Evolutionary conservation across 1,140 invertebrate genomes (phyloP), one percentile per base, ranked within the genome.

Genomic region (Pantala flavescens): DNA sequence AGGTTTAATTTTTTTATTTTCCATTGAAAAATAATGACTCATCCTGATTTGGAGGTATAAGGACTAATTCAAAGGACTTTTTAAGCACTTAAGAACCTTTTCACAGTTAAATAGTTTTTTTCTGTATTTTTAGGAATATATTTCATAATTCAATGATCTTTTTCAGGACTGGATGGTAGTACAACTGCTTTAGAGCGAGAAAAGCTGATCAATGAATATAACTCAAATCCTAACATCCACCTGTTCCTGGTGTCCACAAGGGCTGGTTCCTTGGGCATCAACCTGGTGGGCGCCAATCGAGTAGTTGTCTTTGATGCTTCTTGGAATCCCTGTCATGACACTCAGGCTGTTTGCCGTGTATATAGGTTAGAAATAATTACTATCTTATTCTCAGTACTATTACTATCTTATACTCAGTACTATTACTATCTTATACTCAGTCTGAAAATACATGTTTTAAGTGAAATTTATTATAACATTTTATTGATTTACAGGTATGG

Each of bases 281-380:
- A 99, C 86, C 87, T 99, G 23, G 93, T 96, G 71, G 97, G 97
- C 24, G 98, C 98, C 0, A 99, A 98, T 85, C 85, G 98, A 72
- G 97, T 98, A 0, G 92, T 99, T 24, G 96, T 99, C 42, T 93
- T 99, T 79, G 98, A 99, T 85, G 97, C 97, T 49, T 98, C 95
- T 5, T 99, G 97, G 97, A 99, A 99, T 85, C 98, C 98, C n/a
- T 98, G 97, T 80, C 97, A 99, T 82, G 97, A 99, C 81, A 98
- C 96, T 0, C 97, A 99, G 84, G 97, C 97, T 73, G 96, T 99
- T 0, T 99, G 97, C 83, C 85, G 98, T 79, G 96, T 99, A 49
- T 99, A 98, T 82, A 88, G 96, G 82, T 88, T 77, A 76, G 74
- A 55, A 71, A 3, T 36, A 16, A 42, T 71, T n/a, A 21, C 42